Conservation (phyloP, 2,888 invertebrate species). For the Tinea semifulvella region DNA sequence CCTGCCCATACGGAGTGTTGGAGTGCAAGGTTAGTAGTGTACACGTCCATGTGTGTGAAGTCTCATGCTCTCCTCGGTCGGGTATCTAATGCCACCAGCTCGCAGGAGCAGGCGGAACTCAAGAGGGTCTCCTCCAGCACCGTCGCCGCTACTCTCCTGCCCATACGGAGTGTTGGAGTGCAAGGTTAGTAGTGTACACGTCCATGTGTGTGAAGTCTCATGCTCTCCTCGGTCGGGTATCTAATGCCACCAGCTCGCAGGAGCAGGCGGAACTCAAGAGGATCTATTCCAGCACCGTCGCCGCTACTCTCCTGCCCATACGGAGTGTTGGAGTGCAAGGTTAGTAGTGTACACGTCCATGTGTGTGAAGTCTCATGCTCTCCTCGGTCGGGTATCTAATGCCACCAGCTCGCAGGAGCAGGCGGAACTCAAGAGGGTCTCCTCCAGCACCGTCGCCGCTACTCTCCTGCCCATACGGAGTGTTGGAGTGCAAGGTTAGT, state of each 20-base stretch:
- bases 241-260: constrained; percentile 77
- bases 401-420: constrained; percentile 82
- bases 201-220: constrained; percentile 93
- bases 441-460: constrained; percentile 77
- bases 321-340: constrained; percentile 98
- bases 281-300: constrained; percentile 78
- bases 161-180: constrained; percentile 95
- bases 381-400: constrained; percentile 85
- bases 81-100: constrained; percentile 81
- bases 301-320: constrained; percentile 90
- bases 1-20: constrained; percentile 93
- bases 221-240: constrained; percentile 87
- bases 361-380: constrained; percentile 91
- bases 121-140: constrained; percentile 77
- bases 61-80: constrained; percentile 91
- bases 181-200: constrained; percentile 95
- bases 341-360: constrained; percentile 92
- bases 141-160: constrained; percentile 86
- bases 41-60: constrained; percentile 89
- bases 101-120: constrained; percentile 75
- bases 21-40: constrained; percentile 92
- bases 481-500: constrained; percentile 98
- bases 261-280: constrained; percentile 76
- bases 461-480: constrained; percentile 92
- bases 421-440: constrained; percentile 74